Conservation (phyloP, 2,113 vertebrate species). For the Neopipo cinnamomea region DNA sequence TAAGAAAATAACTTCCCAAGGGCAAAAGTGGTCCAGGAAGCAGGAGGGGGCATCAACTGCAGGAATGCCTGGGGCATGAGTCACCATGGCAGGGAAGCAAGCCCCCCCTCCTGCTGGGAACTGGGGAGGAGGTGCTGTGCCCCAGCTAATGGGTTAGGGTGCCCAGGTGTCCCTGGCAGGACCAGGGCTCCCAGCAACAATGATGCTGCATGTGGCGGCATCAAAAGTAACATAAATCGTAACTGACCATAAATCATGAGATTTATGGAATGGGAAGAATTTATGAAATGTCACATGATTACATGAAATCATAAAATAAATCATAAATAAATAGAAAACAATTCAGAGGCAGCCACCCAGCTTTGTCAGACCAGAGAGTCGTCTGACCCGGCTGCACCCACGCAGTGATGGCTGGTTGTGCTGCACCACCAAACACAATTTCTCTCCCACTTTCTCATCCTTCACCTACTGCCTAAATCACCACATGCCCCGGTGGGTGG, state of each 20-base stretch:
- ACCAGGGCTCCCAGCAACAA: background rate
- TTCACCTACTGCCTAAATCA: background rate
- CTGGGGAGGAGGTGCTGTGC: background rate
- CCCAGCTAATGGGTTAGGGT: background rate
- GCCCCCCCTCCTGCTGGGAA: fast-evolving
- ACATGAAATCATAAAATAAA: background rate
- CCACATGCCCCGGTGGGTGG: fast-evolving
- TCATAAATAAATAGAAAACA: background rate
- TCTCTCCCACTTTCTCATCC: background rate
- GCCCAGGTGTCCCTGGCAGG: background rate
- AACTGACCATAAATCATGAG: background rate
- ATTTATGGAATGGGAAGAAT: background rate
- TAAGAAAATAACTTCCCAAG: background rate
- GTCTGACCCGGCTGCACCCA: background rate
- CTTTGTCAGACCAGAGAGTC: fast-evolving
- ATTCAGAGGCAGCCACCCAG: background rate
- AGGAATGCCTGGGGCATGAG: background rate
- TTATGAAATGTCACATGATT: background rate
- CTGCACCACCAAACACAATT: background rate
- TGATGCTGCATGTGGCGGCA: background rate
- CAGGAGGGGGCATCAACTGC: fast-evolving
- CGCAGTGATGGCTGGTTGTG: background rate
- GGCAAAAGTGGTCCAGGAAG: background rate
- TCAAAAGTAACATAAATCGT: background rate
- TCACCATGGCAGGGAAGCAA: background rate